Evolutionary conservation across 2,888 invertebrate genomes (phyloP), one percentile per base, ranked within the genome.

Genomic region (Crematogaster levior): DNA sequence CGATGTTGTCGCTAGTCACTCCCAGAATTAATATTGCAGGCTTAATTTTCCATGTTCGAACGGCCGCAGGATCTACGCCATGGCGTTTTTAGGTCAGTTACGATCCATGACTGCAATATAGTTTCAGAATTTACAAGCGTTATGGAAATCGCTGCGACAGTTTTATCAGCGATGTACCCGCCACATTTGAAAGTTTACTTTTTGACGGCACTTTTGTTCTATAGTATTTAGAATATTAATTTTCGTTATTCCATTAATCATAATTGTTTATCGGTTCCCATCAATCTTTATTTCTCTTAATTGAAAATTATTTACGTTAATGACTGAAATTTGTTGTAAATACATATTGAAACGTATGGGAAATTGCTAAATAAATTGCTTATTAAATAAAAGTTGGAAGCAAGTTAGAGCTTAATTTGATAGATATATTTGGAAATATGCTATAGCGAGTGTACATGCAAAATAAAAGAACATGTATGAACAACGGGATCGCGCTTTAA

Each of bases 1-100:
- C 7, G 70, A 37, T 79, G n/a, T 70, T 43, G 70, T 79, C 77
- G 43, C 56, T 56, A 58, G 43, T 43, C 30, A 34, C 24, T 48
- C 27, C 56, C 56, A 40, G 56, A 89, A 92, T 93, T 92, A 92
- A 93, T 92, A 92, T 91, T 92, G 90, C 91, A 91, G 88, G 90
- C 89, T 92, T 92, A 91, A 92, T 93, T 93, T 93, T 87, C 89
- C 84, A 82, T 84, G 84, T 79, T 85, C 72, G 84, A 86, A 85
- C 85, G 72, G 66, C 75, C 61, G 70, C 86, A 68, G 77, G 74
- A 87, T 83, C 70, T 81, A 51, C 73, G 51, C 27, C 43, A 60
- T 60, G 85, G 73, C 77, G 81, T 87, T 88, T 90, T 87, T 83
- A 83, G 86, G 89, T 89, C 88, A 83, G 34, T 61, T 43, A 30